These are phyloP conservation scores for Drosophila leonis DNA, from an alignment of 2,888 invertebrate genomes.

Conservation along the genomic window DNA sequence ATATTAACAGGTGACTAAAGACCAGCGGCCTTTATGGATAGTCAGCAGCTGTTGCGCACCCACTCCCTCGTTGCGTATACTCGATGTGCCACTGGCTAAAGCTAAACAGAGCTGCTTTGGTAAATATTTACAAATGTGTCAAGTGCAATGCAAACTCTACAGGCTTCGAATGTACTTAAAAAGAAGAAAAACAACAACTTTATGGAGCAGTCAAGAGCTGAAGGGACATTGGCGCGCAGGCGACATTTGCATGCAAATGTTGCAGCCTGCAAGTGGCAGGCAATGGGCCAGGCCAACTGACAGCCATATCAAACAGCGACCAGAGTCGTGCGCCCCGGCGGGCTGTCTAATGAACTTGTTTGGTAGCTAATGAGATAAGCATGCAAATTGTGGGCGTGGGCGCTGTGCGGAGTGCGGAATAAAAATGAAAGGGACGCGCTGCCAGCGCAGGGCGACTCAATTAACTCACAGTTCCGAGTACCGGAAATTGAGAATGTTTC, in stretches of 20 bases:
- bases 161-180: neutral
- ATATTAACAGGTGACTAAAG: conserved; percentile 62
- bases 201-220: conserved; percentile 44
- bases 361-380: conserved; percentile 76
- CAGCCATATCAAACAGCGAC: conserved; percentile 44
- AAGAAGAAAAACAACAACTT: conserved; percentile 24
- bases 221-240: conserved; percentile 39
- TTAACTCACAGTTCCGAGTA: conserved; percentile 55
- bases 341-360: conserved; percentile 74
- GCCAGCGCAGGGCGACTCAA: conserved; percentile 48
- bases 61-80: conserved; percentile 30
- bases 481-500: conserved; percentile 42
- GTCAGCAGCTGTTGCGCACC: conserved; percentile 24
- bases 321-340: conserved; percentile 48
- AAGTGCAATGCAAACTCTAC: conserved; percentile 47
- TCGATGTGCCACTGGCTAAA: conserved; percentile 32
- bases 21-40: conserved; percentile 41
- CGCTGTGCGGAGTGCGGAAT: neutral
- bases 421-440: conserved; percentile 8
- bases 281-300: conserved; percentile 20
- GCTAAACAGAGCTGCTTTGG: conserved; percentile 28
- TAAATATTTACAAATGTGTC: conserved; percentile 62
- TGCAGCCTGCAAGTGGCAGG: conserved; percentile 58
- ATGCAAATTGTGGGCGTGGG: conserved; percentile 53
- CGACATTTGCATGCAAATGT: conserved; percentile 72